Evolutionary conservation across 2,888 invertebrate species (phyloP), one percentile per base, ranked within the genome.

Genomic region (Zhuqinia jingwanae): DNA sequence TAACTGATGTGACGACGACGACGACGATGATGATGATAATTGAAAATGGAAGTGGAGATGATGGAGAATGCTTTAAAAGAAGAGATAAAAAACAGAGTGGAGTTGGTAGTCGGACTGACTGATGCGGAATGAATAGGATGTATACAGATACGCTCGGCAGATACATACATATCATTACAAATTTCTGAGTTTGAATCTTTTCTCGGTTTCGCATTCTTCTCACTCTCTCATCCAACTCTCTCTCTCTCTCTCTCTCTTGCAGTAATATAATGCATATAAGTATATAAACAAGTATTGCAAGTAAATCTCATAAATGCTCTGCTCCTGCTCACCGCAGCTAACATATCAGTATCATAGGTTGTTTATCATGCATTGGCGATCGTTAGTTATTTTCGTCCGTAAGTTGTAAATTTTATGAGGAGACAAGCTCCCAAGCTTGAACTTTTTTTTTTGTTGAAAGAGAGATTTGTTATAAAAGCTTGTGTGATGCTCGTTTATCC

Each of bases 351-450:
- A n/a, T 17, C 42, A 50, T 30, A n/a, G 53, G 27, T 17, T n/a
- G 25, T 75, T 53, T 27, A 53, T 75, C 27, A 75, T 47, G 13
- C 58, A 50, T n/a, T 36, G 22, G 17, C 53, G 20, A 75, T 75
- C 75, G 53, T 75, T 75, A 75, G 75, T 75, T 75, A 75, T 75
- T 75, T 75, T 75, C 2, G 75, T 75, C 75, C 53, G 75, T 53
- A 50, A 53, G 75, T 75, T 75, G 75, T 75, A 75, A 75, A 75
- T 75, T 75, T 75, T 75, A 75, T 75, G 75, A 75, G 75, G 75
- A 75, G 75, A 53, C 75, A 75, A 75, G 53, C 75, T 75, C 53
- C 22, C 27, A 50, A 53, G 30, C 53, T 36, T 17, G n/a, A 50
- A 47, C 22, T 42, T 68, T 11, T 73, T 22, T 36, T 36, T 6